Evolutionary conservation across 1,140 invertebrate genomes (phyloP), one percentile per base, ranked within the genome.

Genomic region (Heliconius hewitsoni): DNA sequence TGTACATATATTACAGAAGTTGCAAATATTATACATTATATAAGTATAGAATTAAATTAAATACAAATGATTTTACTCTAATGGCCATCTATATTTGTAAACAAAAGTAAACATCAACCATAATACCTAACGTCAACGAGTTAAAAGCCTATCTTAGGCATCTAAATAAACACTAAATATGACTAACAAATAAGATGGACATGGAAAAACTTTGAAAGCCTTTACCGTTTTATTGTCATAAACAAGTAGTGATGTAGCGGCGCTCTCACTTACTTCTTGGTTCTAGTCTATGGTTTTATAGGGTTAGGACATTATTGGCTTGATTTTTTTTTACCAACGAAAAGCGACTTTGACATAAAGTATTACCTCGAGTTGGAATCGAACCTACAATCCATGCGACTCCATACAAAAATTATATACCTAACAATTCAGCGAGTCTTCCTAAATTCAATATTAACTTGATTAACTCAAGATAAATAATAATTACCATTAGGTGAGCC

Each of bases 191-290:
- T 9, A n/a, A 66, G 11, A 23, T 66, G 81, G 78, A 85, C 83
- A 80, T 83, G 82, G 82, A 86, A 88, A 87, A 89, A 81, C 82
- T 84, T 60, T 76, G 77, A 83, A 85, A 78, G 83, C 80, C 77
- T 81, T 73, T 87, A 87, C 87, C 84, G 85, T 88, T 86, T 88
- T 85, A 89, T 88, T 88, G 81, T 79, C 76, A 66, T 76, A 80
- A 82, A 78, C 79, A 83, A 85, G 74, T 79, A 80, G 82, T 85
- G 83, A 83, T 83, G 81, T 16, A 66, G 27, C 60, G 60, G 60
- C 60, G 60, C 27, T 66, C 60, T 66, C 60, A 18, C 60, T 66
- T 66, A 13, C 57, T 46, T 46, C 13, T 46, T 46, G 4, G 42
- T 16, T 46, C 1, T 66, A 13, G n/a, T 23, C 50, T 46, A 83